Base-by-base conservation (phyloP, 2,888 invertebrate genomes). In the Campopleginae sp. region DNA sequence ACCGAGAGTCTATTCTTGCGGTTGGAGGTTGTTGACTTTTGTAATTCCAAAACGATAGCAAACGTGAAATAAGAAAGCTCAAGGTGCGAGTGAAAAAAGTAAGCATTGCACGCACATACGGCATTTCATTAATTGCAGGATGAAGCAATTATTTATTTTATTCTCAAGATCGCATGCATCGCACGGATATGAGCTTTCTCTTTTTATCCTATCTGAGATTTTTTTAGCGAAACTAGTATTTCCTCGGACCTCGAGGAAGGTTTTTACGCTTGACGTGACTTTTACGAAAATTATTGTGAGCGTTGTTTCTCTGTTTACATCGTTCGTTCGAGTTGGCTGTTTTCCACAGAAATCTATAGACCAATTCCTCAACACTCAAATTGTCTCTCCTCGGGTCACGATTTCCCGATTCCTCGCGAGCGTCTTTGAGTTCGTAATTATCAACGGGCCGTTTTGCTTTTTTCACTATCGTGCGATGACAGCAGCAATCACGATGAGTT, bases 41-140 rank as follows among this genome's bases (percentile, higher is more conserved):
- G 94, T 23, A 27, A 94, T 48, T 94, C 94, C 48, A 94, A 92
- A 68, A 94, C 88, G 6, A 94, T 92, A 71, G 94, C 90, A 17
- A 10, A 65, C 71, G 44, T 33, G 63, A 3, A 12, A 71, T 23
- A 1, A 75, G 19, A 54, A n/a, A 68, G 77, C 74, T 72, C 71
- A 81, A 33, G 14, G 61, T 65, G 8, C 75, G 48, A 38, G 65
- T 42, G 27, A 84, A 70, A 54, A 77, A 80, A 80, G 61, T 74
- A 14, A 31, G 51, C 38, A 83, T 63, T 1, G 63, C 80, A 19
- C 51, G 65, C 38, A 68, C 51, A 65, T 58, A 72, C 61, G 77
- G 78, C 83, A 85, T 85, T 38, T 82, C 82, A 79, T 79, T 61
- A 51, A 23, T 58, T 6, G 44, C 27, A n/a, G 27, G 14, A 54